Conservation (phyloP, 2,888 invertebrate species). For the Diaprepes abbreviatus region DNA sequence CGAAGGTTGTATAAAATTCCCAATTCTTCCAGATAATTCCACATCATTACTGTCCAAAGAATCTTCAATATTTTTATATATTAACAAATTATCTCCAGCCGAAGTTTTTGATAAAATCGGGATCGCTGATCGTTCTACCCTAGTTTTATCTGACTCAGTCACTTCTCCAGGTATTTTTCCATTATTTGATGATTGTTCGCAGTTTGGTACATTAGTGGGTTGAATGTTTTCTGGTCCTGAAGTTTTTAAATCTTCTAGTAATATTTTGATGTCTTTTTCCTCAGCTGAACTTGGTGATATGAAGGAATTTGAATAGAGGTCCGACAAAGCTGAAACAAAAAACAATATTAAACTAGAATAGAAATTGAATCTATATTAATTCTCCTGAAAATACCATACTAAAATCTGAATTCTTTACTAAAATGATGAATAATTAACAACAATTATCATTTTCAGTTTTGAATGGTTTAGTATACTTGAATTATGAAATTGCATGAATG, state of each 20-base stretch:
- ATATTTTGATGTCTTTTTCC: conserved; percentile 44
- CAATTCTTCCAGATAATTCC: conserved; percentile 65
- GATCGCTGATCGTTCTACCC: conserved; percentile 57
- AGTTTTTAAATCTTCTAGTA: conserved; percentile 16
- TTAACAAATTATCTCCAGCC: conserved; percentile 68
- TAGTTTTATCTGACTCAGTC: conserved; percentile 25
- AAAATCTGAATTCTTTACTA: too few relatives aligned
- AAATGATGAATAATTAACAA: too few relatives aligned
- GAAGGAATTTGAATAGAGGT: conserved; percentile 75
- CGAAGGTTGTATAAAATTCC: conserved; percentile 71
- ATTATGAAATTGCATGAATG: too few relatives aligned
- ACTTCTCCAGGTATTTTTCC: background rate
- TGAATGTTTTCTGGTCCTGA: conserved; percentile 31
- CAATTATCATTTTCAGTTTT: too few relatives aligned
- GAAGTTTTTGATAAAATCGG: conserved; percentile 71
- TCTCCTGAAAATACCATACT: too few relatives aligned
- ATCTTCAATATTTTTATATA: conserved; percentile 73
- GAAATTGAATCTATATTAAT: too few relatives aligned
- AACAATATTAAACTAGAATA: background rate
- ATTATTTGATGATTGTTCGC: background rate
- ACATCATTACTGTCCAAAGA: conserved; percentile 68
- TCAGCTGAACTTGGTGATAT: conserved; percentile 77
- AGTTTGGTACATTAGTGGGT: conserved; percentile 31
- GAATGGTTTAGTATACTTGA: too few relatives aligned
- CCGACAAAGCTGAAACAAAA: conserved; percentile 70